phyloP scores from a whole-genome alignment of 1,140 invertebrate species.

The Drosophila saltans region DNA sequence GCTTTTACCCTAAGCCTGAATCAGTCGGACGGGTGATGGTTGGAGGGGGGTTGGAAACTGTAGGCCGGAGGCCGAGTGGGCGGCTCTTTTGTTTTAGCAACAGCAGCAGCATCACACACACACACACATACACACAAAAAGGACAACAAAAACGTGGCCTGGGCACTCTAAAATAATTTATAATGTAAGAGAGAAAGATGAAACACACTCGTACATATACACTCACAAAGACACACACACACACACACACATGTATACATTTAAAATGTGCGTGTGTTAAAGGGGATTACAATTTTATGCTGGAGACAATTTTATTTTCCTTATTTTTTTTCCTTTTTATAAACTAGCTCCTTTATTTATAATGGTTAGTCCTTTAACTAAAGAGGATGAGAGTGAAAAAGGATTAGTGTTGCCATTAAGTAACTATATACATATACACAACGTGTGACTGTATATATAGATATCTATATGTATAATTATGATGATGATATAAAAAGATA shows the following conservation, averaged over 20 bases:
- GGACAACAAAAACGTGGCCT: conserved; percentile 54
- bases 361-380: conserved; percentile 10
- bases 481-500: background rate
- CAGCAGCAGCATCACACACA: conserved; percentile 4
- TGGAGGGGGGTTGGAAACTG: background rate
- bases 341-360: conserved; percentile 13
- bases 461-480: background rate
- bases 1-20: conserved; percentile 38
- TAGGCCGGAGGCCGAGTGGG: background rate
- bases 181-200: conserved; percentile 18
- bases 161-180: conserved; percentile 50
- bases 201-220: background rate
- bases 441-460: background rate
- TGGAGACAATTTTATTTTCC: conserved; percentile 7
- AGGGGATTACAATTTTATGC: conserved; percentile 14
- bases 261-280: conserved; percentile 47
- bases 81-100: conserved; percentile 51
- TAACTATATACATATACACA: background rate
- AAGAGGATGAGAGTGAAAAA: background rate
- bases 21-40: background rate
- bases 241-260: conserved; percentile 23
- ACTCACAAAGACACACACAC: background rate
- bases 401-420: conserved; percentile 6
- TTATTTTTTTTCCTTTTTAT: background rate
- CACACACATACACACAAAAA: conserved; percentile 48